Base-by-base conservation (phyloP, 2,888 invertebrate genomes). In the Ommatoiulus sabulosus region DNA sequence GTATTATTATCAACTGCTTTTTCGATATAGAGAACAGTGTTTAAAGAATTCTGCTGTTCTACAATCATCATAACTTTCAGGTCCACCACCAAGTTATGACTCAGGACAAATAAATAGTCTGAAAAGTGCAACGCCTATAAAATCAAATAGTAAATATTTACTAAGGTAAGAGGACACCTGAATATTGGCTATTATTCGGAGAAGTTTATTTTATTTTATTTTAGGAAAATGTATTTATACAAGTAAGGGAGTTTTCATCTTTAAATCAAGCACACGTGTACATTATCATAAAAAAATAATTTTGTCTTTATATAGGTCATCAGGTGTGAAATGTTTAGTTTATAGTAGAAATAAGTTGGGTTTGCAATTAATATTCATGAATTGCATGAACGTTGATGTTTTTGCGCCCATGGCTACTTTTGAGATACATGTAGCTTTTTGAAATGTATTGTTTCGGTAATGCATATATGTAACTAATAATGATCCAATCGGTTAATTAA, bases 71-170 rank as follows among this genome's bases (percentile, higher is more conserved):
- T 87, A n/a, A 44, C 44, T 87, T 87, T 87, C 87, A 87, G 84
- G 46, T n/a, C 88, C 80, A 5, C 63, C 88, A 24, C 15, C 80
- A n/a, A 88, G 44, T 84, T 88, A 84, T 88, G 88, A 88, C 24
- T 24, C 88, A 20, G 80, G 88, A 24, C 88, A 35, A 20, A 17
- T 80, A 43, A 88, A 88, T 44, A 88, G 84, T 44, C 17, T 80
- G 17, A 88, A 88, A 80, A 20, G 24, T 43, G 44, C 80, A 24
- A 84, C 88, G 44, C 88, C 84, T 20, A 52, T 84, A 80, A 88
- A 88, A 84, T 72, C 88, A 43, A 88, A 84, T 46, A 88, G 80
- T 84, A 88, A 84, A 84, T 52, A 48, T 87, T 87, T 87, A 52
- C 24, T 87, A 46, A 44, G 87, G 87, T 87, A 87, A 87, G 87